These are phyloP conservation scores for Malacoctenus gilli DNA, from an alignment of 2,797 vertebrate genomes.

Conservation along the genomic window DNA sequence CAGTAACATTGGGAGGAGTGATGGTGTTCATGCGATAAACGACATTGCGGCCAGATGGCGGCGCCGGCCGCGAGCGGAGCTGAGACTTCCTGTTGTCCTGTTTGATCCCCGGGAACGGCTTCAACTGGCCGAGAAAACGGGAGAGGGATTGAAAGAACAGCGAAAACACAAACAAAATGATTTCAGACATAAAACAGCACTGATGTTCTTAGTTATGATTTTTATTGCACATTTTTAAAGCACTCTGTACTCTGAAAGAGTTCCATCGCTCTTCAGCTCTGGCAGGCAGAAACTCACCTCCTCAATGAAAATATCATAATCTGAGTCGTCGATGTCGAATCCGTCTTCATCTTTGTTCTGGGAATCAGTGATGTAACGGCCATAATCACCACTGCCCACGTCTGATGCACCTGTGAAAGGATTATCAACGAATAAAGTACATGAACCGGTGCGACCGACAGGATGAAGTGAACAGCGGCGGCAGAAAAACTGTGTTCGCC, in stretches of 20 bases:
- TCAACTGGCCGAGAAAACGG: conserved; percentile 75
- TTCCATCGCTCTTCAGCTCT: too few species aligned
- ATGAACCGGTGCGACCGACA: too few species aligned
- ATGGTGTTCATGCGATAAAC: conserved; percentile 75
- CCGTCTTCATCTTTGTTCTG: conserved; percentile 82
- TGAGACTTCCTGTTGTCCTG: conserved; percentile 82
- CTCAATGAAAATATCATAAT: conserved; percentile 91
- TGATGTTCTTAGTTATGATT: too few species aligned
- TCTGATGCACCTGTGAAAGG: conserved; percentile 81
- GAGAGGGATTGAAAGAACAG: background rate
- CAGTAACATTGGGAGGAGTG: conserved; percentile 44
- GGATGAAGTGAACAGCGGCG: too few species aligned
- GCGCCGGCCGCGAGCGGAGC: conserved; percentile 78
- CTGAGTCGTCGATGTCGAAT: conserved; percentile 87
- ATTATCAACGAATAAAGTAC: too few species aligned
- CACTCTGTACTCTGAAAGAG: too few species aligned
- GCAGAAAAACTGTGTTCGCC: too few species aligned
- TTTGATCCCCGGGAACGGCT: conserved; percentile 82
- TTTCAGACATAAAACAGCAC: background rate
- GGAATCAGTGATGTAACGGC: conserved; percentile 79
- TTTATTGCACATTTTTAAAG: too few species aligned
- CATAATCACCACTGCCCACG: conserved; percentile 85
- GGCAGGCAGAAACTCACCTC: conserved; percentile 79
- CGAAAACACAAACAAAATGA: background rate
- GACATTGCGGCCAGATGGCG: conserved; percentile 65